Evolutionary conservation across 1,140 invertebrate genomes (phyloP).

Genomic region (Limonius californicus): DNA sequence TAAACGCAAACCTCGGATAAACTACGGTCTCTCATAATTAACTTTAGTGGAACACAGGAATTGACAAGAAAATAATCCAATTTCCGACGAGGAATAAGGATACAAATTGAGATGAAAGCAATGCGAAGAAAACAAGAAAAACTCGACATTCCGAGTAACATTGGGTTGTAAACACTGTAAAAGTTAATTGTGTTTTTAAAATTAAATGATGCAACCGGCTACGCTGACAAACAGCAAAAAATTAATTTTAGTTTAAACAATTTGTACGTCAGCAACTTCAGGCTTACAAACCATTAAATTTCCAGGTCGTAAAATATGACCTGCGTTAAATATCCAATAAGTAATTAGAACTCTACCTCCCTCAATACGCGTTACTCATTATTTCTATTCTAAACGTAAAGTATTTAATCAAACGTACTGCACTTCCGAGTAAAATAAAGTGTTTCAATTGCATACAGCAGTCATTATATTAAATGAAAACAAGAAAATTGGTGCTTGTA

Average conservation of each 20-base stretch:
- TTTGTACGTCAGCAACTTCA: no score
- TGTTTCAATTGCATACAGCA: no score
- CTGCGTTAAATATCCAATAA: no score
- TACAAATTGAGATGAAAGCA: conserved; percentile 5
- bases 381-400: no score
- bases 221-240: background rate
- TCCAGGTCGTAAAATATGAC: no score
- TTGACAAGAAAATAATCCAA: conserved; percentile 13
- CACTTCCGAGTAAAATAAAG: no score
- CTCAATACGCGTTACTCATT: background rate
- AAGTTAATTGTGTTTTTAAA: background rate
- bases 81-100: background rate
- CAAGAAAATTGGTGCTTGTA: no score
- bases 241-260: background rate
- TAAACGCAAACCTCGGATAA: conserved; percentile 11
- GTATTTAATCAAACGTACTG: no score
- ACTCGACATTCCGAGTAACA: background rate
- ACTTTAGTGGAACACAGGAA: conserved; percentile 7
- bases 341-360: no score
- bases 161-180: background rate
- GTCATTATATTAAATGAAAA: no score
- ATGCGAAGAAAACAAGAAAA: background rate
- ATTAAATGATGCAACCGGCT: background rate
- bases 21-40: conserved; percentile 11
- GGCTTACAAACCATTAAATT: no score